Evolutionary conservation across 2,888 invertebrate genomes (phyloP), one percentile per base, ranked within the genome.

Genomic region (Ctenicera cuprea): DNA sequence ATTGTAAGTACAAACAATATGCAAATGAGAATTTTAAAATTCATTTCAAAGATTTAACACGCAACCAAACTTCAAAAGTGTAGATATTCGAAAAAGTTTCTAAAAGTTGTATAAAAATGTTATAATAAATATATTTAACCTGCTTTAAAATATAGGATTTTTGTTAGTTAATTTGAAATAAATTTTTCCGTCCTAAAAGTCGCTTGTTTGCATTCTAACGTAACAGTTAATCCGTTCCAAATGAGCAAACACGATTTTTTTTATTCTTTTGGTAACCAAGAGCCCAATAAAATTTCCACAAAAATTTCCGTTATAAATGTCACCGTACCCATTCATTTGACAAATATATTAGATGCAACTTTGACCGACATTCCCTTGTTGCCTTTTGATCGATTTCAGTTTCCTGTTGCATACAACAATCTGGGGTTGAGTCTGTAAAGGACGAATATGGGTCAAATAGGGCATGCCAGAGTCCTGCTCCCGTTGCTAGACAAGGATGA

Each of bases 371-470:
- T 22, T 30, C 14, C 1, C 54, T 54, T 14, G 22, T 22, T 54
- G n/a, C n/a, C 30, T 54, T 33, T 33, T 30, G 9, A 54, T 54
- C 54, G 54, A 54, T 54, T 33, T 14, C 54, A 5, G 30, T 26
- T 14, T 30, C 54, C 54, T 16, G 30, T 5, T 20, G 50, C 7
- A 2, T 54, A 33, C 54, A 54, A 7, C 54, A 54, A 54, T 2
- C 54, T 30, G 7, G 22, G 26, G 54, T 22, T 30, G n/a, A n/a
- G 54, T 30, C n/a, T 5, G 26, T 22, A 43, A 1, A 2, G 22
- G 22, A 50, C 5, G 26, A 50, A 22, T n/a, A 22, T 50, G 26
- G 50, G 50, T 50, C 22, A 22, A 50, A 50, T 7, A n/a, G 50
- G 50, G 22, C 22, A n/a, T 12, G 12, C 7, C 48, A 26, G 20